Evolutionary conservation across 2,797 vertebrate genomes (phyloP), one percentile per base, ranked within the genome.

Genomic region (Chelonia mydas): DNA sequence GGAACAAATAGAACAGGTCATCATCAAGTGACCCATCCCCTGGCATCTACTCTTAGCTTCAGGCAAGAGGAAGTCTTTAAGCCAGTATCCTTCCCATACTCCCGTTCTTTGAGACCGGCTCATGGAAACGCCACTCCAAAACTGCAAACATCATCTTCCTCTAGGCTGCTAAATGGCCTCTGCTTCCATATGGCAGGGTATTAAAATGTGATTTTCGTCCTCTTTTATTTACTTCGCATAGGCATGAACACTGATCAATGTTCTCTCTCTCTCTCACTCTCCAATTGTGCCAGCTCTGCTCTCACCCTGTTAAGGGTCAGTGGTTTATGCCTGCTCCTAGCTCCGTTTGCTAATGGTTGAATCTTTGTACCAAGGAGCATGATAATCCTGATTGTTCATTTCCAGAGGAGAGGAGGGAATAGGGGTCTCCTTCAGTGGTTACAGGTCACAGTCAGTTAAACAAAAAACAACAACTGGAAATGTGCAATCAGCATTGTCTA

Each of bases 131-230:
- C 93, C 83, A 47, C 11, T 19, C 21, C 78, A 90, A 93, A 81
- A 78, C 47, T 77, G n/a, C 9, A 5, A 83, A 37, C 21, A 55
- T 3, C 78, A 28, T 77, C 33, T 59, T 74, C 25, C 27, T 57
- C 45, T 27, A 65, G 83, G 80, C 31, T 16, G 31, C 49, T 84
- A 83, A 87, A 41, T 81, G 83, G 55, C 27, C 21, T 28, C 88
- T 91, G 94, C 51, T 86, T 68, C 83, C 87, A 37, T 61, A 79
- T 87, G 53, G 50, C 76, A 41, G 94, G 94, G 59, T 74, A 2
- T 11, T 80, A 87, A 92, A n/a, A 3, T 6, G 25, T 80, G 47
- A 31, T 72, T 54, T 85, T 74, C 31, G 54, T 6, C 11, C 81
- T 49, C 61, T 85, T 85, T 90, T 90, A 59, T 37, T 96, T 93